Evolutionary conservation across 2,888 invertebrate species (phyloP), one percentile per base, ranked within the genome.

Genomic region (Drosophila neonasuta): DNA sequence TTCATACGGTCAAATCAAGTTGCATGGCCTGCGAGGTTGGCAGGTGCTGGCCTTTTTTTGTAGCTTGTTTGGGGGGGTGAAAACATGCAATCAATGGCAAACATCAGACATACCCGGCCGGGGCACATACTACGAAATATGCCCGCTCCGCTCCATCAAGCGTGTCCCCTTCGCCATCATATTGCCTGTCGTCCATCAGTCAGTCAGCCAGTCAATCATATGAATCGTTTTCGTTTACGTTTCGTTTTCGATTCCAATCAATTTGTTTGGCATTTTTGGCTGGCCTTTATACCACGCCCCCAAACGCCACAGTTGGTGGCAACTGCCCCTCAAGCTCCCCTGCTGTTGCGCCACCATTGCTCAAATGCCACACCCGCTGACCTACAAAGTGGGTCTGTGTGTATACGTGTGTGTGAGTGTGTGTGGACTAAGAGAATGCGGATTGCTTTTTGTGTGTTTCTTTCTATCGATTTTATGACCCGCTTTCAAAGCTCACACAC

Each of bases 221-320:
- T 79, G 82, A 82, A 82, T 79, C 84, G 81, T 81, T 81, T 80
- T 82, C 84, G 81, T 82, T 82, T 84, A 79, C 84, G 81, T 84
- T 81, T 74, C 81, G 84, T 81, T 81, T 79, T 84, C 81, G 81
- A 84, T 82, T 82, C 81, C 81, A 84, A 82, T 84, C 81, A 82
- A 82, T 82, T 82, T 84, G 81, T 84, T 82, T 82, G 81, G 79
- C 79, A 81, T 77, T 82, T 82, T 82, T 81, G 79, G 73, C 70
- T 75, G 79, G 36, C 61, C 60, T 58, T 62, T 62, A 62, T 58
- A 52, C 55, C 48, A 57, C 13, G 55, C 60, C 46, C 48, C 48
- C 41, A 39, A n/a, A 17, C 29, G 39, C 34, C 44, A 44, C 52
- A 41, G 36, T 36, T 36, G 36, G 36, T 36, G 32, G 32, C 11